Evolutionary conservation across 2,113 vertebrate genomes (phyloP), one percentile per base, ranked within the genome.

Genomic region (Pithys albifrons): DNA sequence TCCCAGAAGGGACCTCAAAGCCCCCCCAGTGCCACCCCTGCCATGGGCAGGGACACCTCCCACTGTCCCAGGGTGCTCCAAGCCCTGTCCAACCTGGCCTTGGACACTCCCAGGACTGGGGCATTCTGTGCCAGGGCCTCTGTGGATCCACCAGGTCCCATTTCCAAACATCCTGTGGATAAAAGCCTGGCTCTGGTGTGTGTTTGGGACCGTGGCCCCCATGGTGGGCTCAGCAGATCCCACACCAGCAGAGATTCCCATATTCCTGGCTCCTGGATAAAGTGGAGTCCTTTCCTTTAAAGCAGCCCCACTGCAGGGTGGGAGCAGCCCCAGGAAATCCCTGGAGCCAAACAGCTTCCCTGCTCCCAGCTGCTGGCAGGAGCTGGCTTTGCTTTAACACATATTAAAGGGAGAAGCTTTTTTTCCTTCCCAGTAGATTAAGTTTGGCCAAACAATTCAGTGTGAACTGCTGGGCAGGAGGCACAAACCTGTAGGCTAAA

Each of bases 401-500:
- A 52, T 85, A 77, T 94, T 85, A 89, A 93, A 95, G 73, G 80
- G 24, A 91, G 93, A 83, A 51, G 55, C 6, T 61, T 77, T 90
- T 89, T 73, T 49, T 35, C 77, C 72, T 96, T 93, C 95, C 88
- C 87, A 69, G 88, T 41, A 93, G 95, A 94, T 93, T 83, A 88
- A 88, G 86, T 94, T 94, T 96, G 95, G 78, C 95, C 93, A 92
- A 96, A 88, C 95, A 96, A 96, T 97, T 88, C 85, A 45, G 90
- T 96, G 96, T 95, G 96, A 97, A 94, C 78, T 85, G 93, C 95
- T 95, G 96, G 95, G 95, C 88, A 96, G 59, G 93, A 93, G 92
- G 90, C 92, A 96, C 79, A 92, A 93, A 96, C 95, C 96, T 97
- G 95, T 95, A 95, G 96, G 96, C 93, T 7, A 96, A 95, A 90